Base-by-base conservation (phyloP, 2,797 vertebrate species). In the Heliangelus exortis region DNA sequence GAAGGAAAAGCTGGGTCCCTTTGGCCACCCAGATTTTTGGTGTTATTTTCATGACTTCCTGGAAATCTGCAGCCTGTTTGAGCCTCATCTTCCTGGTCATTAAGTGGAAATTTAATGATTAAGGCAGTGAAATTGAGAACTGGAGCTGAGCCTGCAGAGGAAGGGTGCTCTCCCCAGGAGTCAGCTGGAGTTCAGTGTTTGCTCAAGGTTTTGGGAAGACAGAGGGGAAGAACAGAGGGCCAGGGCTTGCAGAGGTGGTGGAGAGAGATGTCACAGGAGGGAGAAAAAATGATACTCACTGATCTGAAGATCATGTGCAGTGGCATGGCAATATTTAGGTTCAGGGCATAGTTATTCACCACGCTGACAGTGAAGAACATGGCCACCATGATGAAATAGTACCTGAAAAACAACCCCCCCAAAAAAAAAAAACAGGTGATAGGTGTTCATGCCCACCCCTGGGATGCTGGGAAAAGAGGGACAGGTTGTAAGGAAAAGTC, bases 271-370 rank as follows among this genome's bases (percentile, higher is more conserved):
- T 53, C 28, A 10, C 19, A 21, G 0, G 16, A 47, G 22, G 23
- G 67, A 34, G 45, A 50, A 71, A 25, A 39, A 19, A 61, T 10
- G 21, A 23, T 34, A 98, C 99, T 98, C 96, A 99, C 99, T 16
- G 99, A 99, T 99, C 99, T 98, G 97, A 99, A 99, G 97, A 99
- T 99, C 99, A 99, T 99, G 93, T 99, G 99, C 90, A 99, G 96
- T 0, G 99, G 99, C 99, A 99, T 99, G 55, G 99, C 98, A 1
- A 99, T 99, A 95, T 99, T 99, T 92, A 99, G 98, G 94, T 99
- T 99, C 83, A 99, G 98, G 47, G 99, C 99, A 3, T 99, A 99
- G 97, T 99, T 99, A 97, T 99, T 99, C 92, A 99, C 98, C 94
- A 99, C 99, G 1, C 99, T 99, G 96, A 99, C 98, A 0, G 99